Evolutionary conservation across 2,888 invertebrate genomes (phyloP).

Genomic region (Sclerodermus sp.): DNA sequence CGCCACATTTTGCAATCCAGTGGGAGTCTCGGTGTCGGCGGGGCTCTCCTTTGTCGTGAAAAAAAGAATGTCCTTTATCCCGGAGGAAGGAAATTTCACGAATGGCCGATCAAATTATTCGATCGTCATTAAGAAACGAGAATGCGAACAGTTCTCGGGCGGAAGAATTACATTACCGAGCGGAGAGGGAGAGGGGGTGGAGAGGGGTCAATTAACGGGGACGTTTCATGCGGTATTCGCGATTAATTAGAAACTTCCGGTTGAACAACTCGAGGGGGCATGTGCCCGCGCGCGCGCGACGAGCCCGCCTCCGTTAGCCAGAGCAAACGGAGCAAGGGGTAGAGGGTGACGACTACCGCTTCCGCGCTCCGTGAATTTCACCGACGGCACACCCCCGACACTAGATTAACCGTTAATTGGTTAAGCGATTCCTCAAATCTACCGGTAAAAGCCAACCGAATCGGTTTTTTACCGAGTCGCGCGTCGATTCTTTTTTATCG

Average conservation of each 20-base stretch:
- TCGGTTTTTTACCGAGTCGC: no score
- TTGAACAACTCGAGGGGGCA: constrained; percentile 2
- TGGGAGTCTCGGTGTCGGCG: no score
- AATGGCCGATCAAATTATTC: neutral
- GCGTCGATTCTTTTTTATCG: no score
- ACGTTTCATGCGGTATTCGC: constrained; percentile 12
- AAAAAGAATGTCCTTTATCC: no score
- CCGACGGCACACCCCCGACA: neutral
- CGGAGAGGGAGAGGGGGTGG: no score
- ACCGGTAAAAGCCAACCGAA: no score
- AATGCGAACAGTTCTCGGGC: neutral
- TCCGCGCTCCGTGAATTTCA: neutral
- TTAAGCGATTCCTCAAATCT: constrained; percentile 9
- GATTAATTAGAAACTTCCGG: constrained; percentile 25
- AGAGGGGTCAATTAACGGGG: neutral
- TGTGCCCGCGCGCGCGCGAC: constrained; percentile 2
- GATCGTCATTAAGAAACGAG: neutral
- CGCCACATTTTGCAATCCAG: no score
- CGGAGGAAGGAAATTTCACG: neutral
- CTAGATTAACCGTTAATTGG: constrained; percentile 30
- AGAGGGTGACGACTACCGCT: neutral
- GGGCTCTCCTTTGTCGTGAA: no score
- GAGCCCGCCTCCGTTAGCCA: neutral
- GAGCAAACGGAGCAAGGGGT: neutral
- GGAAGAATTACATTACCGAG: neutral